Evolutionary conservation across 2,797 vertebrate genomes (phyloP), one percentile per base, ranked within the genome.

Genomic region (Hippoglossus hippoglossus): DNA sequence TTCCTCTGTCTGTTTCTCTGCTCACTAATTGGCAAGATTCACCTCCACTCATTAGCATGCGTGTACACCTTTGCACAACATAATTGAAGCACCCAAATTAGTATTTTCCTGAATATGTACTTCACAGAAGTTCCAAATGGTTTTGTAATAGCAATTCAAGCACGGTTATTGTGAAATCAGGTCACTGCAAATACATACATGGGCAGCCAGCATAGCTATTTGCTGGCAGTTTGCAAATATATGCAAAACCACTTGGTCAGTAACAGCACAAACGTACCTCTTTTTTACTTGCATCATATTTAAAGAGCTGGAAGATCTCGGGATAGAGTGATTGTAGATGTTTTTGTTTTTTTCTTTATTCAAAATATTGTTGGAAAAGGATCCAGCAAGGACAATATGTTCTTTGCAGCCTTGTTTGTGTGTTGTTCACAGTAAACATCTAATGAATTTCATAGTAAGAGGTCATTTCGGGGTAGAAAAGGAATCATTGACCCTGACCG

Each of bases 21-120:
- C 55, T 56, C n/a, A 62, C 28, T 69, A 77, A 76, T 62, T 77
- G 24, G 10, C 9, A 41, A 69, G 55, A 73, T 53, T 51, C 68
- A 31, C 61, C 60, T 53, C 22, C 0, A 0, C 69, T 77, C 52
- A 58, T 73, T 56, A 22, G 65, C 70, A 66, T 73, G 51, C 39
- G 4, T 15, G 34, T 61, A 55, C 59, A 68, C 55, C 50, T 71
- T 71, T 60, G 19, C 34, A 63, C 25, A 64, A 51, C 3, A 56
- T 56, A 70, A 64, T 39, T 63, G 49, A 63, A 54, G 9, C 25
- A 58, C 13, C 21, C 8, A 22, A 63, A 55, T 60, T 4, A 19
- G 50, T 55, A 46, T 49, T 60, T 72, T 24, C 12, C 34, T 47
- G 55, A 68, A 65, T 68, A 68, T 68, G 64, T 57, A 41, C 26